phyloP scores from a whole-genome alignment of 2,797 vertebrate species.

The Podarcis siculus region DNA sequence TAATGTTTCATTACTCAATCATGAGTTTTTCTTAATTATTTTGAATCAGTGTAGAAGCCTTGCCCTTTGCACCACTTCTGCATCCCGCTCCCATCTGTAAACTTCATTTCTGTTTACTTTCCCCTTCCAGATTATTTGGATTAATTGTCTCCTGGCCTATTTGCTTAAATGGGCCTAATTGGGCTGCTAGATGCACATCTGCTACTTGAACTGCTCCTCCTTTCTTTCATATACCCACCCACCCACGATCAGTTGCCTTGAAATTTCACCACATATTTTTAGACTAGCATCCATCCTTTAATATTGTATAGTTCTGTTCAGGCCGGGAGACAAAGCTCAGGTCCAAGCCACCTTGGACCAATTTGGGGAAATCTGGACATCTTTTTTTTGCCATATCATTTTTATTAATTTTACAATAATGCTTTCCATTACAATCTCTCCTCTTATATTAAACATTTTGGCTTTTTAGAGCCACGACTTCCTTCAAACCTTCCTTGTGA shows the following conservation, averaged over 20 bases:
- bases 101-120: background rate
- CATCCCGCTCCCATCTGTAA: background rate
- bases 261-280: background rate
- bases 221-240: background rate
- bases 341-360: no score
- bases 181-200: background rate
- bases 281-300: background rate
- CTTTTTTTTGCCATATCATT: no score
- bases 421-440: no score
- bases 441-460: no score
- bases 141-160: background rate
- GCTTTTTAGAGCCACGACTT: no score
- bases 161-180: background rate
- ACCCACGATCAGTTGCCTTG: background rate
- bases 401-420: no score
- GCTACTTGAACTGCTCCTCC: background rate
- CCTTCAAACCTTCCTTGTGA: no score
- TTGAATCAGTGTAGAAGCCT: background rate
- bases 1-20: background rate
- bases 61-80: background rate
- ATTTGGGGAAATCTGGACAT: no score
- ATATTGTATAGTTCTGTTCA: background rate
- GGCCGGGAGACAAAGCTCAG: background rate
- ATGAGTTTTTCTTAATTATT: background rate
- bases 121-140: background rate